Evolutionary conservation across 2,888 invertebrate genomes (phyloP), one percentile per base, ranked within the genome.

Genomic region (Callyntrura sp.): DNA sequence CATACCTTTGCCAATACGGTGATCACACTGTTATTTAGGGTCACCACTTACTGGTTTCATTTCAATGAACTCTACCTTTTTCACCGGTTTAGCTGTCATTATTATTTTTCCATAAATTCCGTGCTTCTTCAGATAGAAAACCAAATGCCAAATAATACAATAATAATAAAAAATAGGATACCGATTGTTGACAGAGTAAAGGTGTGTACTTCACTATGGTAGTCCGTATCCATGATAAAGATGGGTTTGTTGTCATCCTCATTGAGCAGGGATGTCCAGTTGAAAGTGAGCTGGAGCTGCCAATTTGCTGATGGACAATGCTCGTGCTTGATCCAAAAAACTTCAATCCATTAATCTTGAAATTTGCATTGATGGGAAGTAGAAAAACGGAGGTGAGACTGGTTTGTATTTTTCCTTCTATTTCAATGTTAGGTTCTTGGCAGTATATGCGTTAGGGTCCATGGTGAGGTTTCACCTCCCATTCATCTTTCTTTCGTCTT

Each of bases 371-470:
- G 2, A 90, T 65, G 0, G 91, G 91, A 8, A 92, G 28, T 0
- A 62, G 35, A 55, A 91, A 89, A 0, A 92, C 92, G 3, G 48
- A 17, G 12, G 68, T 55, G 0, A 87, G 91, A 57, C 92, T 91
- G 0, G 23, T 25, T 25, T 43, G 25, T 0, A 0, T 5, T 9
- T 43, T 62, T 17, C 73, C 87, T 4, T 82, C 90, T 0, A 90
- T 78, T 0, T 60, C 60, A 1, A 90, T 62, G 1, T 17, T 89
- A 11, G 28, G 57, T 14, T 76, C 82, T 0, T 79, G 85, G 45
- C 91, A 91, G 65, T 91, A 91, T 0, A 91, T 35, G 45, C 89
- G 20, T 14, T 78, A 73, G 0, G 2, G 14, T 0, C 84, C 85
- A 51, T 82, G 12, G 14, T 88, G 55, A 0, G 73, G 79, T 25